Conservation (phyloP, 2,888 invertebrate species). For the Drosophila anomelani region DNA sequence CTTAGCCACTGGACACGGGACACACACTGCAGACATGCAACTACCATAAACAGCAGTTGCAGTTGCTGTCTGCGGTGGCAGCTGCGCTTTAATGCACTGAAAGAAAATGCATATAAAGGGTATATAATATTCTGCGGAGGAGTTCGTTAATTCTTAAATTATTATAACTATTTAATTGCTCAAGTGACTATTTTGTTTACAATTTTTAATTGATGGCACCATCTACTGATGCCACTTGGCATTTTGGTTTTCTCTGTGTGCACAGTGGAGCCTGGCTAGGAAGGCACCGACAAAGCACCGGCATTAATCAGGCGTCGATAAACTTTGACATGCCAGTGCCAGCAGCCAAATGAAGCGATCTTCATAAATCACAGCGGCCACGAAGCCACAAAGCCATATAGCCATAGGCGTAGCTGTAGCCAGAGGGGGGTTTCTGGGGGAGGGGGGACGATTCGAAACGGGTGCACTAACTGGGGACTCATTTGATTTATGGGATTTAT, state of each 20-base stretch:
- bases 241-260: neutral
- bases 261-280: conserved; percentile 16
- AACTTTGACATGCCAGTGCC: conserved; percentile 69
- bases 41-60: conserved; percentile 66
- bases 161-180: neutral
- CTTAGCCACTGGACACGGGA: conserved; percentile 30
- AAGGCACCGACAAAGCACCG: conserved; percentile 37
- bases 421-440: neutral
- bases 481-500: conserved; percentile 77
- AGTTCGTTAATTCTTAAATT: too few species aligned
- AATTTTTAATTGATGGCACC: neutral
- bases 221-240: neutral
- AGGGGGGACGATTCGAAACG: neutral
- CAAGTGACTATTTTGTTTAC: neutral
- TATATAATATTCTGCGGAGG: neutral
- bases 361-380: conserved; percentile 68
- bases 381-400: neutral
- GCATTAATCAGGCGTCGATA: conserved; percentile 56
- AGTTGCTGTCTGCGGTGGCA: conserved; percentile 27
- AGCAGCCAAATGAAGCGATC: conserved; percentile 72
- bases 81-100: conserved; percentile 14
- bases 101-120: neutral
- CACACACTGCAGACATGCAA: conserved; percentile 48
- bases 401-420: neutral
- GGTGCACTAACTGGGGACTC: conserved; percentile 31